These are phyloP conservation scores for Brachypteracias leptosomus DNA, from an alignment of 2,113 vertebrate species.

Conservation along the genomic window DNA sequence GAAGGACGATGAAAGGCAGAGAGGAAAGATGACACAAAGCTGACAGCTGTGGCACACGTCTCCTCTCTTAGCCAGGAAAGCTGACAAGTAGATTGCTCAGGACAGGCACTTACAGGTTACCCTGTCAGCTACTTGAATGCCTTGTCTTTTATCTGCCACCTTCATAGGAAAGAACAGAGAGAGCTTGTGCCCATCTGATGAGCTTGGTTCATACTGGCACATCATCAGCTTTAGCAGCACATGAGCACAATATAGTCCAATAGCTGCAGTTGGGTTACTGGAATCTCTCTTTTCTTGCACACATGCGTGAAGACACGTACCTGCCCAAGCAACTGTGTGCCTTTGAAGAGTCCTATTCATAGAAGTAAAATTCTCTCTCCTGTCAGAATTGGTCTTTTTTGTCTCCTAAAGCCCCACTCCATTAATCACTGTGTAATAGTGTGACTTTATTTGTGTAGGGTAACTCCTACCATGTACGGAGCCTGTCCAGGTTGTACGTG, in stretches of 20 bases:
- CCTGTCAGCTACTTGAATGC: slow-evolving; percentile 74
- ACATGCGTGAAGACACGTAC: not conserved
- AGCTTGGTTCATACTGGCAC: slow-evolving; percentile 54
- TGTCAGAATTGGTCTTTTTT: not conserved
- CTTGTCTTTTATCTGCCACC: slow-evolving; percentile 77
- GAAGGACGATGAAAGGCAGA: slow-evolving; percentile 83
- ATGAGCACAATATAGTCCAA: not conserved
- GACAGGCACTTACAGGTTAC: slow-evolving; percentile 75
- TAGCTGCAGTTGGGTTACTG: not conserved
- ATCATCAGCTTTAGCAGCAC: slow-evolving; percentile 54
- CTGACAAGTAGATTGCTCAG: slow-evolving; percentile 80
- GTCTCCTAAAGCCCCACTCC: not conserved
- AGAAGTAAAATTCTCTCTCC: not conserved
- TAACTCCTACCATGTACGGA: not conserved
- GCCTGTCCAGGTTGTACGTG: not conserved
- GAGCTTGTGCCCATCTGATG: slow-evolving; percentile 67
- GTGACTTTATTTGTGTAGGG: not conserved
- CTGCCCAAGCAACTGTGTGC: slow-evolving; percentile 1
- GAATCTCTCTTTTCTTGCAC: not conserved
- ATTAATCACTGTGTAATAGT: not conserved
- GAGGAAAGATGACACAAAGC: slow-evolving; percentile 81
- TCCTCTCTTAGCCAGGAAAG: slow-evolving; percentile 73
- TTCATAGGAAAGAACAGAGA: slow-evolving; percentile 64
- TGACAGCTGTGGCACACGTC: slow-evolving; percentile 79
- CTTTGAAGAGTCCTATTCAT: slow-evolving; percentile 23